Evolutionary conservation across 2,113 vertebrate genomes (phyloP), one percentile per base, ranked within the genome.

Genomic region (Psophia crepitans): DNA sequence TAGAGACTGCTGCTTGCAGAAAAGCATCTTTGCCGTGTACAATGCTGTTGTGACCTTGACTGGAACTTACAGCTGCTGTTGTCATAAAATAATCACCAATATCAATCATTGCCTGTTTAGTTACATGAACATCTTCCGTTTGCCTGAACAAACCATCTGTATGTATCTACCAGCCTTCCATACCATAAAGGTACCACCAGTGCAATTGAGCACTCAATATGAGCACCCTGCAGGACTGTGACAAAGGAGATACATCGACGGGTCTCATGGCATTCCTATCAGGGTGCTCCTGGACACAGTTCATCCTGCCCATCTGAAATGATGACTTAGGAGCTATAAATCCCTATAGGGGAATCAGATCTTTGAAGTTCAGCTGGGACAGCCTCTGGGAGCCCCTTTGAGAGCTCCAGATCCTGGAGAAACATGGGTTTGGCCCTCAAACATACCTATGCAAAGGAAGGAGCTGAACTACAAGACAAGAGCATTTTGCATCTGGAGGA

Each of bases 401-500:
- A 66, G 83, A 66, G 48, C 70, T 46, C 44, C 49, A 58, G 63
- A 7, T 13, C 30, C 53, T 48, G 4, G 11, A 65, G 61, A 60
- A 87, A 37, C 11, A 10, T 4, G 5, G 27, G 57, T 9, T 23
- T 85, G 76, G 18, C 39, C 66, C 54, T 75, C n/a, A 54, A 30
- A 15, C 0, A 1, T 54, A 91, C 76, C 89, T 96, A 37, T 60
- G 46, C 48, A 64, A 84, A 94, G 35, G 32, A 87, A 75, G 88
- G 54, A 87, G 60, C 53, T 87, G 32, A 95, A 76, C 65, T 75
- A 43, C 41, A 90, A 13, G 46, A 74, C 39, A 77, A 81, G 90
- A 26, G 24, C 57, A 65, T 56, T 87, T 89, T 91, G 86, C 96
- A 97, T 90, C 90, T 95, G 96, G 86, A 95, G 61, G 80, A 92